Conservation (phyloP, 2,797 vertebrate species). For the Danio jaintianensis region DNA sequence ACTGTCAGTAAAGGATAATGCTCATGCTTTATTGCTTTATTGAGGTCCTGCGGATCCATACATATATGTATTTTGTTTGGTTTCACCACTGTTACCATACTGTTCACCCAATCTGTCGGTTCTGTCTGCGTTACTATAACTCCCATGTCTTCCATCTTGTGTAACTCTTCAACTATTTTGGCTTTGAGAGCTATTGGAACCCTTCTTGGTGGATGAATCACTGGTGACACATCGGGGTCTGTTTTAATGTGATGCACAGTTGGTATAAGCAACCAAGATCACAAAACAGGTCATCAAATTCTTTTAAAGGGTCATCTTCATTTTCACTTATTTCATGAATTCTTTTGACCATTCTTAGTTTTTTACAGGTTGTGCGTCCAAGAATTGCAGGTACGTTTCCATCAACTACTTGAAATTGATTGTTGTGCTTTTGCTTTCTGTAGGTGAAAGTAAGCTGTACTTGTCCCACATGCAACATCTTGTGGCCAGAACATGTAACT, state of each 20-base stretch:
- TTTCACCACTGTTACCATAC: too few species aligned
- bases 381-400: neutral
- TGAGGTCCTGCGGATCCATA: constrained; percentile 22
- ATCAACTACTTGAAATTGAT: neutral
- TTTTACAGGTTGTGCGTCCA: neutral
- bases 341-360: constrained; percentile 9
- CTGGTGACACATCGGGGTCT: too few species aligned
- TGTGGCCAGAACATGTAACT: too few species aligned
- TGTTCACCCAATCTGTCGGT: too few species aligned
- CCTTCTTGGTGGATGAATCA: too few species aligned
- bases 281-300: constrained; percentile 35
- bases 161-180: too few species aligned
- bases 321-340: neutral
- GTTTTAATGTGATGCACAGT: too few species aligned
- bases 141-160: too few species aligned
- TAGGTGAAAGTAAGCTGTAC: neutral
- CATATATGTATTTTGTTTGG: constrained; percentile 35
- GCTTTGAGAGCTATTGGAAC: too few species aligned
- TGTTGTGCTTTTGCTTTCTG: neutral
- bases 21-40: constrained; percentile 13
- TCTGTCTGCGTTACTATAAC: too few species aligned
- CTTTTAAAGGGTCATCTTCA: neutral
- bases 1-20: constrained; percentile 34
- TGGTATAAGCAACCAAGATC: constrained; percentile 22
- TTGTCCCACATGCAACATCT: too few species aligned